Conservation (phyloP, 2,113 vertebrate genomes). For the Semnornis frantzii region DNA sequence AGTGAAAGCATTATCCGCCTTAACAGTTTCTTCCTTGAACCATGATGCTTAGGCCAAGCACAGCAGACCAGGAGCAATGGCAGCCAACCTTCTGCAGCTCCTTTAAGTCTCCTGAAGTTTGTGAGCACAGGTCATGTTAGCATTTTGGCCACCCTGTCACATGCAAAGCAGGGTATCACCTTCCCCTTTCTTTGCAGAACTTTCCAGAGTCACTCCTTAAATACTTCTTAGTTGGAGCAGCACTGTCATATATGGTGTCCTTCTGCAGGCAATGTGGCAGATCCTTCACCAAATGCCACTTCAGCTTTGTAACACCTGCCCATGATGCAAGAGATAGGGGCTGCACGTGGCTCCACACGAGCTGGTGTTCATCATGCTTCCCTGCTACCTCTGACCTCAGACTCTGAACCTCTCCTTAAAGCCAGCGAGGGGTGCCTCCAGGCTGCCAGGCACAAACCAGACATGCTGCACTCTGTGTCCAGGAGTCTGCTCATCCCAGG, state of each 20-base stretch:
- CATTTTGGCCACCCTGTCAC: background rate
- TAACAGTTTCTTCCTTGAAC: background rate
- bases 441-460: background rate
- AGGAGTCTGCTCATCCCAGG: background rate
- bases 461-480: background rate
- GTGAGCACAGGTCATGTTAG: background rate
- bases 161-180: rapidly evolving
- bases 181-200: background rate
- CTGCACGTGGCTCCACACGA: rapidly evolving
- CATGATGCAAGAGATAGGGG: rapidly evolving
- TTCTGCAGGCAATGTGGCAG: background rate
- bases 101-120: background rate
- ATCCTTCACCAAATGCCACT: background rate
- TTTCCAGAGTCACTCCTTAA: background rate
- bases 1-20: background rate
- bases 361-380: background rate
- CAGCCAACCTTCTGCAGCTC: background rate
- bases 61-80: background rate
- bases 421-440: background rate
- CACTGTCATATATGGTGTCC: background rate
- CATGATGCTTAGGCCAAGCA: background rate
- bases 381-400: background rate
- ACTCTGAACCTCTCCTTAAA: background rate
- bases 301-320: background rate
- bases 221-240: background rate